Conservation (phyloP, 2,797 vertebrate species). For the Chelonia mydas region DNA sequence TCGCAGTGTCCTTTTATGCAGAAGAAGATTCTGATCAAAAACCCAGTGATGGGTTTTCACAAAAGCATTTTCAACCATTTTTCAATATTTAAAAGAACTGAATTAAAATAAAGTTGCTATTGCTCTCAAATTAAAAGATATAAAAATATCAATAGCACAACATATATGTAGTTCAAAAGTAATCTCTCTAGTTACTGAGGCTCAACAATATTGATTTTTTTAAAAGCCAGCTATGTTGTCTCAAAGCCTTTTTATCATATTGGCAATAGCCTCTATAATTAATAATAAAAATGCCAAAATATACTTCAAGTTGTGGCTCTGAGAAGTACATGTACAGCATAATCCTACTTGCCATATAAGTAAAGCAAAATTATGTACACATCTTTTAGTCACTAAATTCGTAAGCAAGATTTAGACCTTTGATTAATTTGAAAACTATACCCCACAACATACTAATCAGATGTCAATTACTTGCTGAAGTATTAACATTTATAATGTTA, state of each 20-base stretch:
- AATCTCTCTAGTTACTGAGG: fast-evolving
- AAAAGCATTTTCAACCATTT: conserved; percentile 39
- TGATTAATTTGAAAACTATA: conserved; percentile 70
- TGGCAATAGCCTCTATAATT: conserved; percentile 5
- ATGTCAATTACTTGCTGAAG: conserved; percentile 73
- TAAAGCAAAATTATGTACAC: conserved; percentile 49
- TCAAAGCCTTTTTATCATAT: conserved; percentile 2
- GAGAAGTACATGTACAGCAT: conserved; percentile 3
- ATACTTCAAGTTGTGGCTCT: background rate
- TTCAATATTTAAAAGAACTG: conserved; percentile 32
- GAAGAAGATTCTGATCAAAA: conserved; percentile 39
- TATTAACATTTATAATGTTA: conserved; percentile 73
- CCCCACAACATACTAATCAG: conserved; percentile 68
- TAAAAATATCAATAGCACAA: background rate
- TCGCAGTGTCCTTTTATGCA: conserved; percentile 26
- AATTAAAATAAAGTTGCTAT: background rate
- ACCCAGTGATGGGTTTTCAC: background rate
- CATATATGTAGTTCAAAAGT: background rate
- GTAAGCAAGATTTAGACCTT: conserved; percentile 53
- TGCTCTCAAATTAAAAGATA: background rate
- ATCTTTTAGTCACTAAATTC: conserved; percentile 34
- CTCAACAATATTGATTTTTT: background rate
- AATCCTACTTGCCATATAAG: conserved; percentile 24
- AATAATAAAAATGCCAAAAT: conserved; percentile 44
- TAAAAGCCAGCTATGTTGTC: background rate